Evolutionary conservation across 2,797 vertebrate genomes (phyloP), one percentile per base, ranked within the genome.

Genomic region (Rhinophrynus dorsalis): DNA sequence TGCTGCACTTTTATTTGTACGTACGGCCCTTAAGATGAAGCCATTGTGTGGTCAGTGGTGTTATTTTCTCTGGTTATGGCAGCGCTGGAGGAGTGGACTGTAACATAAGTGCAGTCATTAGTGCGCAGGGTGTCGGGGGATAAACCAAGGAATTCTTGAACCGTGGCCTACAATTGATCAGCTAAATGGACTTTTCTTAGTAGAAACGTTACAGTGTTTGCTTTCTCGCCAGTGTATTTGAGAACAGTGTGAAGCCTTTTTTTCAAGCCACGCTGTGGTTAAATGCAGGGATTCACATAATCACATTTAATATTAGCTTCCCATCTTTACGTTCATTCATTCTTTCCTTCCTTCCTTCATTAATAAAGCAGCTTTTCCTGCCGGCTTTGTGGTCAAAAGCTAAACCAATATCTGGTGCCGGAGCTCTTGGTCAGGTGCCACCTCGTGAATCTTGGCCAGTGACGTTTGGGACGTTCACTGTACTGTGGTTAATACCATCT

Each of bases 401-500:
- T 21, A 21, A 17, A 74, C 37, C 45, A 13, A 1, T 44, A 42
- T 20, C 13, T 44, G 55, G 2, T 51, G 64, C 23, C 20, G 12
- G 2, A 0, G 0, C 38, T 62, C 33, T 60, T 82, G 58, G 54
- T 77, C 35, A 68, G 35, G 17, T 74, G 30, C 68, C 58, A 56
- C 59, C 29, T 69, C 17, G 6, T 57, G 50, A 79, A 59, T 76
- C 66, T 59, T 66, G 40, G 5, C 45, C 50, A 30, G 52, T 79
- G 77, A 65, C 61, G 74, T 65, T 26, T 29, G 65, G 71, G 52
- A n/a, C 17, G 10, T 79, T 73, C 75, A 77, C 65, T 70, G 8
- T 1, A 1, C 23, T 54, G 47, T 45, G 18, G 63, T 59, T 76
- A 11, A 38, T 54, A 15, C 12, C 66, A 1, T 79, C 67, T 60